A percentile compares a stretch with the other conserved stretches of the same genome.
Conservation (phyloP, 2,113 vertebrate species). For the Ammodytes dubius region DNA sequence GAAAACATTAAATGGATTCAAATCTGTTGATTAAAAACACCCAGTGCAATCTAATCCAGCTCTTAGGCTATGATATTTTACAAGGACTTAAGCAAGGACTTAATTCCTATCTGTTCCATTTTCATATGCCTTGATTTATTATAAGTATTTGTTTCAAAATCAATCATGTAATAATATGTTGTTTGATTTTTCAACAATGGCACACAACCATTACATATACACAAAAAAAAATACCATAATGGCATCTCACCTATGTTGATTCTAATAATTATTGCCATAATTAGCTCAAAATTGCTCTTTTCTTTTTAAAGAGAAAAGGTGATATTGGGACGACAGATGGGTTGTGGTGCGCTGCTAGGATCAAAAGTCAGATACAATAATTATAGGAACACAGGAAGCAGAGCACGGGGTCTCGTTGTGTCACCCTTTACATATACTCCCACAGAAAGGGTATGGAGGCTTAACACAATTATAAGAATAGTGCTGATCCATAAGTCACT, state of each 20-base stretch:
- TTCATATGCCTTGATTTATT: neutral
- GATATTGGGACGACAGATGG: neutral
- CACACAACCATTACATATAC: too few relatives aligned
- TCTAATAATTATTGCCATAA: neutral
- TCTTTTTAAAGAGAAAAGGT: neutral
- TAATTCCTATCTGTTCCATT: neutral
- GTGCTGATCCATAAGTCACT: constrained; percentile 40
- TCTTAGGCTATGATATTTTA: neutral
- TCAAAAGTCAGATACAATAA: constrained; percentile 52
- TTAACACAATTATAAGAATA: constrained; percentile 47
- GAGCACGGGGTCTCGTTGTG: constrained; percentile 15
- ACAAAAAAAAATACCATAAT: neutral
- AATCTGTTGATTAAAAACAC: neutral
- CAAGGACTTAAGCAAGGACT: neutral
- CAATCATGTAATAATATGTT: too few relatives aligned
- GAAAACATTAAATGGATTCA: neutral
- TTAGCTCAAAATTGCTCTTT: neutral
- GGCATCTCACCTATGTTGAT: neutral
- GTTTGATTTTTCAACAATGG: too few relatives aligned
- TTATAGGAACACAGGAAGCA: constrained; percentile 38
- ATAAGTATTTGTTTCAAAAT: too few relatives aligned
- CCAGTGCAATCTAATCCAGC: neutral
- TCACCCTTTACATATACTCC: constrained; percentile 27
- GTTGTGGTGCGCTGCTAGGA: neutral
- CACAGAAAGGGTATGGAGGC: constrained; percentile 57